Evolutionary conservation across 2,888 invertebrate genomes (phyloP), one percentile per base, ranked within the genome.

Genomic region (Terebella lapidaria): DNA sequence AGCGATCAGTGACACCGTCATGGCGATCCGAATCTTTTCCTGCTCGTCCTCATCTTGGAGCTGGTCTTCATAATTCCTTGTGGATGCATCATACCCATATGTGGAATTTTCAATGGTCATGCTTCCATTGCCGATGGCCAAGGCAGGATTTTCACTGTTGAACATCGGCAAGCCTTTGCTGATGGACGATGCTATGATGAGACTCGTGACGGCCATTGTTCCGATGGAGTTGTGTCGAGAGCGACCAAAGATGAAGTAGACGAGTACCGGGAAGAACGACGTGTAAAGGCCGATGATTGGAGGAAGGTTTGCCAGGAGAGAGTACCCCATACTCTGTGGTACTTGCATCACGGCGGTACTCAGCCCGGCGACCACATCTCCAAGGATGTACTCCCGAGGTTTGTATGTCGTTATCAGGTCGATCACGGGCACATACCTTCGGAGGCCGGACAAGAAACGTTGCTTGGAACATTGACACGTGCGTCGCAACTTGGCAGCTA

Each of bases 191-290:
- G 73, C 76, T 0, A 75, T 72, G 69, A 79, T 72, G 2, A 79
- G 66, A 60, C 76, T 75, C 0, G 76, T 73, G 18, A 79, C 72
- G 3, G 79, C 76, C 60, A 77, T 77, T 10, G 77, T 78, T 15
- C 78, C 79, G 84, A 92, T 88, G 1, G 93, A 94, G 45, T 90
- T 86, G 75, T 94, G 94, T 47, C 87, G 86, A 0, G 93, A 92
- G 0, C 92, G 92, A 51, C 92, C 93, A 68, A 93, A 87, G 60
- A 92, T 77, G 63, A 89, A 86, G 78, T 94, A 94, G 22, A 92
- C 81, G 3, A 93, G 82, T 0, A 91, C 90, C 0, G 93, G 92
- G 81, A 93, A 92, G 81, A 94, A 91, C 0, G 92, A 92, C 86
- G 92, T 91, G 79, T 92, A 92, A 45, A 86, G 79, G 3, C 85